These are phyloP conservation scores for Ornithoptera priamus DNA, from an alignment of 2,888 invertebrate species.

Conservation along the genomic window DNA sequence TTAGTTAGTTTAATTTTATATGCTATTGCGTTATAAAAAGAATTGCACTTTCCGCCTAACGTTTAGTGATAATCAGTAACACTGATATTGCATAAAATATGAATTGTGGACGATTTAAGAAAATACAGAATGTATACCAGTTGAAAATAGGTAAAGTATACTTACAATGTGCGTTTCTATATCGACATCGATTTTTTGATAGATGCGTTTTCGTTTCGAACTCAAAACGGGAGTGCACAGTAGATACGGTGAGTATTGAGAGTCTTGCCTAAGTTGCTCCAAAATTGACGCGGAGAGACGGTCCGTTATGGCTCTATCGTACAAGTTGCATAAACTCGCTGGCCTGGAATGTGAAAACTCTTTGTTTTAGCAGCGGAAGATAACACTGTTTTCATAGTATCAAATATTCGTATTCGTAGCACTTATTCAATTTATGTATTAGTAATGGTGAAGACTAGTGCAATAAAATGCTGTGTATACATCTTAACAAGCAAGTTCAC, in stretches of 20 bases:
- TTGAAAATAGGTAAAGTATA: slow-evolving; percentile 37
- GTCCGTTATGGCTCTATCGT: slow-evolving; percentile 87
- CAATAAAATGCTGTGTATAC: no score
- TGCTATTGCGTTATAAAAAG: not conserved
- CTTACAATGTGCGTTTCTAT: slow-evolving; percentile 94
- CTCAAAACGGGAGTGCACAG: slow-evolving; percentile 91
- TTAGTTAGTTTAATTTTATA: not conserved
- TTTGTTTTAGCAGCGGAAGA: slow-evolving; percentile 2
- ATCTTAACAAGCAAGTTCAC: no score
- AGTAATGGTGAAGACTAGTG: no score
- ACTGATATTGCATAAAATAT: not conserved
- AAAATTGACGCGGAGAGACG: slow-evolving; percentile 82
- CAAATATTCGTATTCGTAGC: no score
- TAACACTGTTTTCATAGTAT: not conserved
- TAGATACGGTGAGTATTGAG: slow-evolving; percentile 85
- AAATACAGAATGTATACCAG: not conserved
- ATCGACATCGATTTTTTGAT: slow-evolving; percentile 87
- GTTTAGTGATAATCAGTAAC: not conserved
- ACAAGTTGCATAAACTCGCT: slow-evolving; percentile 86
- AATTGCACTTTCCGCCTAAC: no score
- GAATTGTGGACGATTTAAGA: not conserved
- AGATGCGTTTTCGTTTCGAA: slow-evolving; percentile 83
- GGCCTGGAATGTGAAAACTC: slow-evolving; percentile 74
- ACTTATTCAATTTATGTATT: no score
- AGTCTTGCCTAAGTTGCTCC: slow-evolving; percentile 82